phyloP scores from a whole-genome alignment of 2,113 vertebrate genomes.

The Gobiocypris rarus region DNA sequence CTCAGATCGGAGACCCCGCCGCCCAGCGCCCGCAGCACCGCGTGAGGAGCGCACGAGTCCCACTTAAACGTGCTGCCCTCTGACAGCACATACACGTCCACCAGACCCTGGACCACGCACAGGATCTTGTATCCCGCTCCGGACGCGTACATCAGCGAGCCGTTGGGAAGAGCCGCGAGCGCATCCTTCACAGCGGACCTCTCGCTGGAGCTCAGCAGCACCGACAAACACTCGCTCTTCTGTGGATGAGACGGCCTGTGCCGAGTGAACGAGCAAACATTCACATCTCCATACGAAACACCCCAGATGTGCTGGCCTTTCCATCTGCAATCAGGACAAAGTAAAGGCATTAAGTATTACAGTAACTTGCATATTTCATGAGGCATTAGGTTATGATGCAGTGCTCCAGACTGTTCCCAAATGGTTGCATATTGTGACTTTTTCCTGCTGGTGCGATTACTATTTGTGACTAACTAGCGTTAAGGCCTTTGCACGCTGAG shows the following conservation, averaged over 20 bases:
- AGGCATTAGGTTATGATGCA: neutral
- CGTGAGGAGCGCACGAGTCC: constrained; percentile 81
- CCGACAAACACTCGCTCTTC: constrained; percentile 54
- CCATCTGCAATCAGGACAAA: constrained; percentile 69
- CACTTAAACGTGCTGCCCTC: constrained; percentile 81
- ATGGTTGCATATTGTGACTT: too few species aligned
- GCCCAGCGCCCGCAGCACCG: constrained; percentile 77
- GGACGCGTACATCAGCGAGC: constrained; percentile 71
- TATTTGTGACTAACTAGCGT: too few species aligned
- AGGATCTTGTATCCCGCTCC: constrained; percentile 82
- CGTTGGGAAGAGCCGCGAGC: constrained; percentile 65
- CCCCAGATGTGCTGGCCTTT: constrained; percentile 80
- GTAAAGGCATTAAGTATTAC: neutral
- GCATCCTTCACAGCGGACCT: constrained; percentile 67
- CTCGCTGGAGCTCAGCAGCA: constrained; percentile 81
- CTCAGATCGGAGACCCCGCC: constrained; percentile 73
- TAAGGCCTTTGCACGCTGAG: too few species aligned
- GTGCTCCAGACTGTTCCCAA: too few species aligned
- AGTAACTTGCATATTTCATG: neutral
- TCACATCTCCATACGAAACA: constrained; percentile 65
- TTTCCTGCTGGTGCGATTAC: too few species aligned
- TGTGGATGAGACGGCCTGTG: neutral
- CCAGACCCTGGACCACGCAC: constrained; percentile 78
- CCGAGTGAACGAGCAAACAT: constrained; percentile 65
- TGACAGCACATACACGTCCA: constrained; percentile 76